Conservation (phyloP, 1,140 invertebrate genomes). For the Argopecten irradians region DNA sequence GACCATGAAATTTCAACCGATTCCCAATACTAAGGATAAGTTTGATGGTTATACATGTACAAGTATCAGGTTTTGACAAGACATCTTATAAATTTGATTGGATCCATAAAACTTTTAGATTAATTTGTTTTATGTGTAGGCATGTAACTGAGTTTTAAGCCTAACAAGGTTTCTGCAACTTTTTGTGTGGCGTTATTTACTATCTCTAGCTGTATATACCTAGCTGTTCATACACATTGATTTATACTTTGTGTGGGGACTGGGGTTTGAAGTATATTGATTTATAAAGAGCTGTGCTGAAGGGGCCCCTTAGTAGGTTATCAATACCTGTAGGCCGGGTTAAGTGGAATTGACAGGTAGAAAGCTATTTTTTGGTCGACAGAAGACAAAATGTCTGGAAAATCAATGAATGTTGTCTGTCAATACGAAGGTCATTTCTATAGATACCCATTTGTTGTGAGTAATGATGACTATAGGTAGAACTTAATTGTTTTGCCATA, state of each 20-base stretch:
- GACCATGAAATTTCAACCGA: too few relatives aligned
- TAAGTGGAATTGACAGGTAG: constrained; percentile 3
- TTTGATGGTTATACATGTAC: too few relatives aligned
- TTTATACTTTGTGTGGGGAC: constrained; percentile 11
- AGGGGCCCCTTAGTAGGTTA: not conserved
- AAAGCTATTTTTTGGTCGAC: constrained; percentile 15
- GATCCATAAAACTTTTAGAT: too few relatives aligned
- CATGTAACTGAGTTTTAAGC: too few relatives aligned
- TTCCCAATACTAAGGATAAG: too few relatives aligned
- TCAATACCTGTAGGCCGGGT: not conserved
- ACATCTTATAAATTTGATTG: too few relatives aligned
- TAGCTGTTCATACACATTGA: not conserved
- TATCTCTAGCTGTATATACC: not conserved
- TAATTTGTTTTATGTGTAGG: too few relatives aligned
- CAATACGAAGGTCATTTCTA: not conserved
- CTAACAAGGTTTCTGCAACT: too few relatives aligned
- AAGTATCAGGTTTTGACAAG: too few relatives aligned
- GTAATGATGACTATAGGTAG: not conserved
- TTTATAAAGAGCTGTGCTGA: constrained; percentile 5
- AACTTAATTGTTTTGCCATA: too few relatives aligned
- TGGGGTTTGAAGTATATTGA: not conserved
- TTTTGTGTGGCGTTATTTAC: not conserved
- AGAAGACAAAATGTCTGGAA: not conserved
- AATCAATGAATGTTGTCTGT: not conserved
- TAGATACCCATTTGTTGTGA: not conserved